Base-by-base conservation (phyloP, 92 coral and sea anemone genomes). In the Zoanthus sansibaricus region DNA sequence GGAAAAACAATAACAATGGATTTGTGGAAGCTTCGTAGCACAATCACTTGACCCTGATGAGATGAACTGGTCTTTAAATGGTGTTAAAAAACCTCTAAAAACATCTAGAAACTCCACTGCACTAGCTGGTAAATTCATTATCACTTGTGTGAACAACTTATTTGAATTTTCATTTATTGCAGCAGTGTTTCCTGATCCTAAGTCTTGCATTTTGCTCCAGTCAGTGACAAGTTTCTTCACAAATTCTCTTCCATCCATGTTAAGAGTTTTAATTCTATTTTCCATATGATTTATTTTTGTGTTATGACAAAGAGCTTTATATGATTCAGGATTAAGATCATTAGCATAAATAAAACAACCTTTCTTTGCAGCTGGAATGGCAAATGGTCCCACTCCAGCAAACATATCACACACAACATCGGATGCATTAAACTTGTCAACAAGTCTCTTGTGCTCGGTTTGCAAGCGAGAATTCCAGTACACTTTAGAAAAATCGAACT, bases 321-420 rank as follows among this genome's bases (percentile, higher is more conserved):
- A 95, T 0, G 99, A 95, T 17, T 85, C 91, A 16, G 98, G 98
- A 82, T 97, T 97, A 59, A 97, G 89, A 72, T 97, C 99, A 89
- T 97, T 97, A 9, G 94, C 99, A 89, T 95, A 94, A 18, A 97
- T 95, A 14, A 90, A 61, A 79, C 99, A 97, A n/a, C 99, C 99
- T 77, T 93, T 92, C 84, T 92, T 95, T 42, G 95, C 99, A 32
- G 99, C 98, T 37, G 99, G 99, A 32, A 97, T 91, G 0, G 98
- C 99, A 97, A 97, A 97, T 9, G 99, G 99, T 7, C 99, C 99
- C 21, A 97, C 99, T 9, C 99, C 99, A 6, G 99, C 96, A 93
- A 97, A 97, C 97, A 97, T 93, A 58, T 97, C 99, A 44, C 98
- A 93, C 18, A 97, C 85, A 15, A 97, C 89, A 74, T 97, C 99